phyloP scores from a whole-genome alignment of 2,888 invertebrate species.

The Minunthozetes semirufus region DNA sequence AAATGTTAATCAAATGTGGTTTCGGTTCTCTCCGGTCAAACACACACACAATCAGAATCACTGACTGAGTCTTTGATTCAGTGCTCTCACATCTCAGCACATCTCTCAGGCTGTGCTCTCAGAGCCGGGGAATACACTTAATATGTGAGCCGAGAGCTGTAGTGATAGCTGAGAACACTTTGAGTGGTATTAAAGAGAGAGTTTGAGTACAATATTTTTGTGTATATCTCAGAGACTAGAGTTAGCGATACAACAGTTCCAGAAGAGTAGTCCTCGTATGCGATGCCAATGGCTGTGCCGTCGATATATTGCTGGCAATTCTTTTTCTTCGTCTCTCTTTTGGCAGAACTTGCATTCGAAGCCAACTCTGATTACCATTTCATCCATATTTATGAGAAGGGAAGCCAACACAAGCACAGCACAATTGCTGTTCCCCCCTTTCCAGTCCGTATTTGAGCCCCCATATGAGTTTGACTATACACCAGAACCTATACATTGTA shows the following conservation, averaged over 20 bases:
- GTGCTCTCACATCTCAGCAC: neutral
- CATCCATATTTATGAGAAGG: slow-evolving; percentile 31
- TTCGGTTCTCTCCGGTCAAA: slow-evolving; percentile 2
- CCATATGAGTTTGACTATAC: neutral
- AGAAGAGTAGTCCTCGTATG: neutral
- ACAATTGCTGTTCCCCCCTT: slow-evolving; percentile 21
- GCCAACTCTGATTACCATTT: slow-evolving; percentile 30
- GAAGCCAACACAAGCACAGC: slow-evolving; percentile 24
- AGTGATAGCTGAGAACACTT: slow-evolving; percentile 18
- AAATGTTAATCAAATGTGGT: slow-evolving; percentile 32
- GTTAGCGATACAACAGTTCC: slow-evolving; percentile 6
- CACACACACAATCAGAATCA: neutral
- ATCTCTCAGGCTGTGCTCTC: neutral
- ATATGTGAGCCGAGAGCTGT: neutral
- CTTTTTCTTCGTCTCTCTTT: slow-evolving; percentile 9
- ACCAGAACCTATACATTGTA: slow-evolving; percentile 24
- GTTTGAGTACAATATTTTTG: slow-evolving; percentile 14
- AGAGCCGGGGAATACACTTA: neutral
- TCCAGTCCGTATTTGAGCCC: slow-evolving; percentile 25
- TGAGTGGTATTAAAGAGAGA: slow-evolving; percentile 17
- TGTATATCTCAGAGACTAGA: slow-evolving; percentile 13
- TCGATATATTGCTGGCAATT: slow-evolving; percentile 20
- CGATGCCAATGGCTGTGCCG: slow-evolving; percentile 1
- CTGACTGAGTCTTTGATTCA: slow-evolving; percentile 11
- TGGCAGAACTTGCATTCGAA: neutral